Conservation (phyloP, 2,797 vertebrate species). For the Acanthornis magna region DNA sequence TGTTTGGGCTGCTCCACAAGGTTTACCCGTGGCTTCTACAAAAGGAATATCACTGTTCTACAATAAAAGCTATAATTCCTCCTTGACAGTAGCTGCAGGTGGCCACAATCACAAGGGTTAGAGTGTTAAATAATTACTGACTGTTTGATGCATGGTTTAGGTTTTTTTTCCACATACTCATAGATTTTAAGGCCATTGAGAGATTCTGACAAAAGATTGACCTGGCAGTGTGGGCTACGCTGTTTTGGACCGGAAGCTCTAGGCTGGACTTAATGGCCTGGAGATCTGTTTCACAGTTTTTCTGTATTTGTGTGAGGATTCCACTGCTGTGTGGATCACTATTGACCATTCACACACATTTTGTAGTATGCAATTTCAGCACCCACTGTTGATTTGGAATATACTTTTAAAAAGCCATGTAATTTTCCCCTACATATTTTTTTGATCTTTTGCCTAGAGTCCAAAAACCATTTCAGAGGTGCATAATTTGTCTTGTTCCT, state of each 20-base stretch:
- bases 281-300: neutral
- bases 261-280: neutral
- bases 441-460: neutral
- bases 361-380: neutral
- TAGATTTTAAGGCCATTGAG: neutral
- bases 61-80: neutral
- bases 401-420: neutral
- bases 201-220: neutral
- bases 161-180: neutral
- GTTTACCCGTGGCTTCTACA: neutral
- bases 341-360: neutral
- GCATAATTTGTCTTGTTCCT: neutral
- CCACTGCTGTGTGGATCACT: neutral
- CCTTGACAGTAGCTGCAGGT: neutral
- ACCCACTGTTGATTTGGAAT: neutral
- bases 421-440: neutral
- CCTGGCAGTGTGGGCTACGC: neutral
- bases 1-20: neutral
- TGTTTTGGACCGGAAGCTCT: neutral
- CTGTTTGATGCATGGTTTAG: neutral
- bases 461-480: neutral
- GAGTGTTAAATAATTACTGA: neutral
- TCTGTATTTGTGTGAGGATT: neutral
- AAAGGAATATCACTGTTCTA: neutral
- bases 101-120: neutral